Evolutionary conservation across 2,797 vertebrate genomes (phyloP).

Genomic region (Sphenodon punctatus): DNA sequence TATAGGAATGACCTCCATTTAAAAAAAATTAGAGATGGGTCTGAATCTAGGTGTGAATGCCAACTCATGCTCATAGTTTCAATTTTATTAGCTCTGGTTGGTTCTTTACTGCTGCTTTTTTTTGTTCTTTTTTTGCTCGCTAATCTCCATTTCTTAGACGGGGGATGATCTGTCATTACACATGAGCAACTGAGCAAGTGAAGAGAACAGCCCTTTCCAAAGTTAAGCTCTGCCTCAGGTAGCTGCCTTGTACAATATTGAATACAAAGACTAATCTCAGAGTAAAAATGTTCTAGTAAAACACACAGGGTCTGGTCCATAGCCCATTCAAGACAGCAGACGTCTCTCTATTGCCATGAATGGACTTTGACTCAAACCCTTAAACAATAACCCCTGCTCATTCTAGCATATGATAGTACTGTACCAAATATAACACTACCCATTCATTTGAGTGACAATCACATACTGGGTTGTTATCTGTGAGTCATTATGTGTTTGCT

Average conservation of each 20-base stretch:
- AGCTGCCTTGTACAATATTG: too few species aligned
- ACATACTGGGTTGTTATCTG: too few species aligned
- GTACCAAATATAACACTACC: too few species aligned
- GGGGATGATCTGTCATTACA: conserved; percentile 9
- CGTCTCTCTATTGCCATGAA: not conserved
- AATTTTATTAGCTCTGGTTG: not conserved
- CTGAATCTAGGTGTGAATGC: not conserved
- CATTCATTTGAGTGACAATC: too few species aligned
- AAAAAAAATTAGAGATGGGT: accelerated
- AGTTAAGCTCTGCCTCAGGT: conserved; percentile 32
- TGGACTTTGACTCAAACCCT: not conserved
- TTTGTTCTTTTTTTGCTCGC: too few species aligned
- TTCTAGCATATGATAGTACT: not conserved
- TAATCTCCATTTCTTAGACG: conserved; percentile 19
- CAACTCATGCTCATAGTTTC: not conserved
- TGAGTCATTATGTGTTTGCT: too few species aligned
- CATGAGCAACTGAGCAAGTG: conserved; percentile 3
- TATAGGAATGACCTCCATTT: not conserved
- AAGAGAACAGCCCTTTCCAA: conserved; percentile 45
- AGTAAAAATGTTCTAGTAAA: not conserved
- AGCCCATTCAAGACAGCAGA: not conserved
- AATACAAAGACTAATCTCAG: conserved; percentile 26
- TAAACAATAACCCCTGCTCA: not conserved
- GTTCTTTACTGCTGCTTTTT: not conserved
- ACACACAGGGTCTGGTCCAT: conserved; percentile 9